Evolutionary conservation across 2,113 vertebrate genomes (phyloP).

Genomic region (Catagonus wagneri): DNA sequence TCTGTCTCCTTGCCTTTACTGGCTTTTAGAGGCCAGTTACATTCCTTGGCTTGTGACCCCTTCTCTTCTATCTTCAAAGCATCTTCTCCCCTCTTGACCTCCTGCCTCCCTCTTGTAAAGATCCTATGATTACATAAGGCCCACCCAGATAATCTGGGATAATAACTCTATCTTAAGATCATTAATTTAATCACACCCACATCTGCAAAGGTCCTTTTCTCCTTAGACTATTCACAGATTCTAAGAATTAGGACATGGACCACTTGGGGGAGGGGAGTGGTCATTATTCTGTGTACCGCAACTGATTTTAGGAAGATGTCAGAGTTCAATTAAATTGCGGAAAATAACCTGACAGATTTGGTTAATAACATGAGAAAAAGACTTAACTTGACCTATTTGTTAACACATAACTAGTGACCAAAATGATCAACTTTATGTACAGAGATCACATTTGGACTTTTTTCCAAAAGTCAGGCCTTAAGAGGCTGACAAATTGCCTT

Average conservation of each 20-base stretch:
- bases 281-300: background rate
- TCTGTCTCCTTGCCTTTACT: background rate
- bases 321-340: background rate
- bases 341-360: background rate
- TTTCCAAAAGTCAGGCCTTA: conserved; percentile 32
- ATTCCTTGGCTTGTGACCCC: background rate
- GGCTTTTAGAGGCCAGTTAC: background rate
- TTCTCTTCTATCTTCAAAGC: background rate
- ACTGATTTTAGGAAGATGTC: background rate
- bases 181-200: background rate
- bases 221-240: background rate
- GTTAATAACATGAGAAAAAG: background rate
- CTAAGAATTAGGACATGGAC: background rate
- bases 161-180: background rate
- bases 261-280: background rate
- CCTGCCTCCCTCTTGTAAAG: background rate
- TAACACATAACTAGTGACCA: background rate
- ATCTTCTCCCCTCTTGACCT: background rate
- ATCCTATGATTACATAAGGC: background rate
- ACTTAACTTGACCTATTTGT: background rate
- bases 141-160: background rate
- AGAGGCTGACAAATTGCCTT: background rate
- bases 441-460: background rate
- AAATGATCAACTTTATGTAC: background rate
- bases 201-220: background rate